Evolutionary conservation across 2,113 vertebrate genomes (phyloP).

Genomic region (Arenaria interpres): DNA sequence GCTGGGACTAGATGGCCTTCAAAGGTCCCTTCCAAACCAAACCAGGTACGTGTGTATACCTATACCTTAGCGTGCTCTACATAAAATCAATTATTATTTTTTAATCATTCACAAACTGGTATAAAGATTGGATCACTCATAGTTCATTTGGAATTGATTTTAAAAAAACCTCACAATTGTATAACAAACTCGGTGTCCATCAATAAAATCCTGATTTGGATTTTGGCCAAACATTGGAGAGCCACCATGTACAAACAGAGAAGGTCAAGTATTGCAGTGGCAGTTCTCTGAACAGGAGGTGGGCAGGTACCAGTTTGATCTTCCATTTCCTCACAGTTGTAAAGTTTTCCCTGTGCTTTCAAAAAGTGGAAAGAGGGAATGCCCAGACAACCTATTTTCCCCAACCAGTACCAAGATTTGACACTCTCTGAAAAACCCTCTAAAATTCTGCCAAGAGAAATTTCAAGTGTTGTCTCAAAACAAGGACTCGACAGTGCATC

Average conservation of each 20-base stretch:
- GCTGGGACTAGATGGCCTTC: background rate
- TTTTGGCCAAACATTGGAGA: background rate
- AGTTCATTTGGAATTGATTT: background rate
- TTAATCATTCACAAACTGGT: background rate
- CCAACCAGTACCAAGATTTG: background rate
- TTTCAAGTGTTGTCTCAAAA: background rate
- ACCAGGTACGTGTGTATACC: background rate
- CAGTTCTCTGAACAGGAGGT: background rate
- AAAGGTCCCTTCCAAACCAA: background rate
- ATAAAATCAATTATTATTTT: background rate
- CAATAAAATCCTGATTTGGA: background rate
- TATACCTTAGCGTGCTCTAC: background rate
- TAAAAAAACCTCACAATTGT: background rate
- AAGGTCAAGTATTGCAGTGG: background rate
- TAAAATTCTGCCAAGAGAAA: background rate
- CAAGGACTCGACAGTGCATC: background rate
- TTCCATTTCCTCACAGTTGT: background rate
- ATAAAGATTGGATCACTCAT: background rate
- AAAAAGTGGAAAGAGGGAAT: background rate
- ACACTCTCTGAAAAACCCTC: background rate
- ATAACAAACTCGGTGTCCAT: background rate
- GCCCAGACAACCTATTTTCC: background rate
- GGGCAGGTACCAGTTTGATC: background rate
- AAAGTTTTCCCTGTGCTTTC: background rate
- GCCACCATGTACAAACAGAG: background rate